Base-by-base conservation (phyloP, 2,113 vertebrate genomes). In the Cynocephalus volans region DNA sequence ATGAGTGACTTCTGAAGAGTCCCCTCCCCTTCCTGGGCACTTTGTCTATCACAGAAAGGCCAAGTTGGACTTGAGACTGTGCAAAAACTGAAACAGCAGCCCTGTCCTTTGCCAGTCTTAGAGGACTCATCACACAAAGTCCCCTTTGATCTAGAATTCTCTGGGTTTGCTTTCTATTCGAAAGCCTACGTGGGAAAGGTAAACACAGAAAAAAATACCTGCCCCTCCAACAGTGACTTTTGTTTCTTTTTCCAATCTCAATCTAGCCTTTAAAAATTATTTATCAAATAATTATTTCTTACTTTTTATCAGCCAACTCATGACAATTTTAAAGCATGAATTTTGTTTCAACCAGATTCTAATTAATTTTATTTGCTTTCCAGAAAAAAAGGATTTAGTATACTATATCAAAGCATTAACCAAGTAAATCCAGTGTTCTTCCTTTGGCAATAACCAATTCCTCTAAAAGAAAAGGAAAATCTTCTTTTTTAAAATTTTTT, bases 151-250 rank as follows among this genome's bases (percentile, higher is more conserved):
- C 69, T 48, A 86, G 36, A 96, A 70, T 75, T 23, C 75, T 77
- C 72, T 50, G n/a, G 11, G n/a, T 76, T 93, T 54, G 52, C 62
- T 95, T 93, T 26, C 36, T 52, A 85, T 72, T 65, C 41, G 4
- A 77, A 6, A 77, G 62, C 50, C 60, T 85, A 36, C 93, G 86
- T 69, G 72, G 56, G 81, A 96, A 96, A 79, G 69, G 19, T 14
- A 94, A 95, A 80, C 75, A 85, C 6, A 69, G 52, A 72, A 33
- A 87, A 95, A 97, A 92, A 94, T 36, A 87, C 13, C 64, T 5
- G 26, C 56, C 58, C 9, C 2, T 19, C 62, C 48, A 45, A 48
- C 23, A 50, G 14, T 50, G 28, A 93, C 50, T 58, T 82, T 28
- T 41, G 4, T 19, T 52, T 75, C 62, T 70, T 95, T 82, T 79